phyloP scores from a whole-genome alignment of 2,888 invertebrate genomes.

The Ametastegia equiseti region DNA sequence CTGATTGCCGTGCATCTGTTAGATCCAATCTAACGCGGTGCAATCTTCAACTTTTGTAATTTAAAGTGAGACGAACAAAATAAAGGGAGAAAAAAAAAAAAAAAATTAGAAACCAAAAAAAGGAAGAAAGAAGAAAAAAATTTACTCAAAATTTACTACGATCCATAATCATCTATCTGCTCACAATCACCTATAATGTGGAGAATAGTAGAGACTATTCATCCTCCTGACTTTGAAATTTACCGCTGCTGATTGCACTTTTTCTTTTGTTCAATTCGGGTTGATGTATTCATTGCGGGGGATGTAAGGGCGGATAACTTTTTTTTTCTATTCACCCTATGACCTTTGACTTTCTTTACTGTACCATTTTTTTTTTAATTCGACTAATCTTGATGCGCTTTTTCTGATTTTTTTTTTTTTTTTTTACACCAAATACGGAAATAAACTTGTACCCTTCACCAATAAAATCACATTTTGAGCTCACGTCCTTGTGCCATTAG shows the following conservation, averaged over 20 bases:
- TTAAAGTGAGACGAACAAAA: too few relatives aligned
- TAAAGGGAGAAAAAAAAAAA: background rate
- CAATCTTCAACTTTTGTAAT: constrained; percentile 26
- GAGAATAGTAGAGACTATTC: background rate
- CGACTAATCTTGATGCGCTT: too few relatives aligned
- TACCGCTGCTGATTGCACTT: background rate
- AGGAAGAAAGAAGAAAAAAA: background rate
- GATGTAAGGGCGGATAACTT: too few relatives aligned
- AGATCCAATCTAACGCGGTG: background rate
- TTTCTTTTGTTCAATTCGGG: background rate
- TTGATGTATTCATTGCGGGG: too few relatives aligned
- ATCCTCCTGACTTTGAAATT: background rate
- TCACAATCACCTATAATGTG: background rate
- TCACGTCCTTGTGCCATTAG: too few relatives aligned
- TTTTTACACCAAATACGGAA: too few relatives aligned
- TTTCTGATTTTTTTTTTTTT: too few relatives aligned
- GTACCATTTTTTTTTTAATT: too few relatives aligned
- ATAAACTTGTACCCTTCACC: too few relatives aligned
- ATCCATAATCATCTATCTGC: constrained; percentile 5
- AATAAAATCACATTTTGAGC: too few relatives aligned
- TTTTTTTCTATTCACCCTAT: too few relatives aligned
- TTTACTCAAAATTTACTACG: constrained; percentile 12
- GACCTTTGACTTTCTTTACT: too few relatives aligned
- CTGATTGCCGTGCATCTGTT: constrained; percentile 41
- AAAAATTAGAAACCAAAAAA: background rate